phyloP scores from a whole-genome alignment of 1,140 invertebrate genomes.

The Telenomus remus region DNA sequence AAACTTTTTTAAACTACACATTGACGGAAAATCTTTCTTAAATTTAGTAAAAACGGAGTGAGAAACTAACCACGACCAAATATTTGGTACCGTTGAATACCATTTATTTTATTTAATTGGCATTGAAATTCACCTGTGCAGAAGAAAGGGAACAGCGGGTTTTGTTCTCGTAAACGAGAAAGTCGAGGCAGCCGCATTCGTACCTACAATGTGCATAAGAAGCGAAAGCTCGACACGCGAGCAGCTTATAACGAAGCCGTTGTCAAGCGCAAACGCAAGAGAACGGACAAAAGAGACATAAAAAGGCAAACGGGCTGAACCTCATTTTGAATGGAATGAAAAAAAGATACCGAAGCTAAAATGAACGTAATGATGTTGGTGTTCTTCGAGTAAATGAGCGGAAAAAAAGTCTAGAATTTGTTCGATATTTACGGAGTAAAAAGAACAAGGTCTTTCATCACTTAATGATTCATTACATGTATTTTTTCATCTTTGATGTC shows the following conservation, averaged over 20 bases:
- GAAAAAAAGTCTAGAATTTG: constrained; percentile 17
- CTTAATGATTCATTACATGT: background rate
- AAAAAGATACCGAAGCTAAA: constrained; percentile 6
- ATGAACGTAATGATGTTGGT: constrained; percentile 34
- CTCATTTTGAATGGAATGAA: constrained; percentile 30
- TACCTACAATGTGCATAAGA: constrained; percentile 47
- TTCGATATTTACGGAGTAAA: constrained; percentile 6
- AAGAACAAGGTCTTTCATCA: background rate
- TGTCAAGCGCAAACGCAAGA: constrained; percentile 43
- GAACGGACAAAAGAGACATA: constrained; percentile 41
- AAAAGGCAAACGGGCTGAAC: constrained; percentile 44
- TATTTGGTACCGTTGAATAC: too few relatives aligned
- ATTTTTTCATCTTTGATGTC: too few relatives aligned
- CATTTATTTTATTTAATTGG: constrained; percentile 1
- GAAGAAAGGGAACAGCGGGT: constrained; percentile 40
- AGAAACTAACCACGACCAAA: too few relatives aligned
- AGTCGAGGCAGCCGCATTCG: constrained; percentile 45
- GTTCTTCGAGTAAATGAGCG: constrained; percentile 6
- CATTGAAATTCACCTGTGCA: constrained; percentile 39
- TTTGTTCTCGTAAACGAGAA: constrained; percentile 53
- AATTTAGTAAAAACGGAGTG: background rate
- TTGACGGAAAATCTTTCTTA: too few relatives aligned
- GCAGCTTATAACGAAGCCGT: constrained; percentile 22
- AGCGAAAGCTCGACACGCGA: constrained; percentile 44
- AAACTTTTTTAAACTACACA: too few relatives aligned